Evolutionary conservation across 2,113 vertebrate genomes (phyloP).

Genomic region (Pelodiscus sinensis): DNA sequence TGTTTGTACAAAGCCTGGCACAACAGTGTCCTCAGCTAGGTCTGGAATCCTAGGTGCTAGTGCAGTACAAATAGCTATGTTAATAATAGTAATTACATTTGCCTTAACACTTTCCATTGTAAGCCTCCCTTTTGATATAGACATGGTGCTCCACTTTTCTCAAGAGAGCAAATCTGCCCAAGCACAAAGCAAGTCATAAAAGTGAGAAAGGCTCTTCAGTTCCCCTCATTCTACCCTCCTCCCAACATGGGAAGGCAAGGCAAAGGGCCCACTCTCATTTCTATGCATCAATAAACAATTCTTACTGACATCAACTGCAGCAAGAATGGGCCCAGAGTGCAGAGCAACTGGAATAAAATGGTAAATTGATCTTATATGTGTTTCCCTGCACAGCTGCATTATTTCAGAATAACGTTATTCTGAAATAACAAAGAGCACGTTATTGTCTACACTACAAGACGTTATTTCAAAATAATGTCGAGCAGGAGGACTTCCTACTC

Average conservation of each 20-base stretch:
- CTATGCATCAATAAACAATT: neutral
- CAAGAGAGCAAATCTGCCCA: neutral
- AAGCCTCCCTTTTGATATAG: neutral
- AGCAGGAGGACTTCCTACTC: too few species aligned
- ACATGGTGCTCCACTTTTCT: neutral
- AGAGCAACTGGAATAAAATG: neutral
- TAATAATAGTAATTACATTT: neutral
- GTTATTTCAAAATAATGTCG: too few species aligned
- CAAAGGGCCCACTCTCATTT: neutral
- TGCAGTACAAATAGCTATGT: neutral
- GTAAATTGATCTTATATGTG: neutral
- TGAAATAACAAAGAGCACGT: too few species aligned
- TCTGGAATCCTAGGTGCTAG: neutral
- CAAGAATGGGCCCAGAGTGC: neutral
- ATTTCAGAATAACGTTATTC: too few species aligned
- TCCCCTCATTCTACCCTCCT: neutral
- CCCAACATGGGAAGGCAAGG: too few species aligned
- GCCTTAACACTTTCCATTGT: neutral
- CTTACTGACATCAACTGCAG: neutral
- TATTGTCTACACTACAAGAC: too few species aligned
- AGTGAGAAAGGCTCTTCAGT: neutral
- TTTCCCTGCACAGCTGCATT: neutral
- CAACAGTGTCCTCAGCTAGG: neutral
- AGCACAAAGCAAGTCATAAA: neutral
- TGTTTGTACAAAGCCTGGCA: neutral